A percentile compares a stretch with the other conserved stretches of the same genome.
These are phyloP conservation scores for Hedya salicella DNA, from an alignment of 2,888 invertebrate species.

Conservation along the genomic window DNA sequence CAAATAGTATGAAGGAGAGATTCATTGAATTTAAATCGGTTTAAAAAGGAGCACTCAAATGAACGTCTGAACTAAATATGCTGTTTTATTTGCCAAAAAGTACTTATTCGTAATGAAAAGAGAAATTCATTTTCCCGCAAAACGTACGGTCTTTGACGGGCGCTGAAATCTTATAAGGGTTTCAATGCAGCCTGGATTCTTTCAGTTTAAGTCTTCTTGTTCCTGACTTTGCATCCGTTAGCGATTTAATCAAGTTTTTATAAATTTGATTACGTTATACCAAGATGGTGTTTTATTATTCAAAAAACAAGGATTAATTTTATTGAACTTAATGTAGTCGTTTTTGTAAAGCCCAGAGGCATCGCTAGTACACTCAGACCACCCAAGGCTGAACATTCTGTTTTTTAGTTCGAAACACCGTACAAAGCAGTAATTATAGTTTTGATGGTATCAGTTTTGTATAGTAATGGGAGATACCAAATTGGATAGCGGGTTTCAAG, in stretches of 20 bases:
- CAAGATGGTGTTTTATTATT: background rate
- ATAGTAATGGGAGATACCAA: slow-evolving; percentile 7
- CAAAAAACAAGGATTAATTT: slow-evolving; percentile 4
- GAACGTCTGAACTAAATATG: slow-evolving; percentile 18
- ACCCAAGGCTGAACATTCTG: background rate
- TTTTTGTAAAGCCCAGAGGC: background rate
- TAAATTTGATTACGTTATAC: slow-evolving; percentile 34
- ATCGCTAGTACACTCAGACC: background rate
- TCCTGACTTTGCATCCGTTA: slow-evolving; percentile 21
- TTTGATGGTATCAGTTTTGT: background rate
- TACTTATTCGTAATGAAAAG: slow-evolving; percentile 24
- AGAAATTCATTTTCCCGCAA: slow-evolving; percentile 25
- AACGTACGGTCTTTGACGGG: slow-evolving; percentile 37
- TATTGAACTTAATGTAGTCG: background rate
- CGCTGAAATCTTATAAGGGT: slow-evolving; percentile 39
- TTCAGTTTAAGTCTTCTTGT: slow-evolving; percentile 34
- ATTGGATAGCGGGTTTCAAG: background rate
- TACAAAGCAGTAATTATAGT: slow-evolving; percentile 1
- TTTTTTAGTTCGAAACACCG: background rate
- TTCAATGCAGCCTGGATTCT: slow-evolving; percentile 36
- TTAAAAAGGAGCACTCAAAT: slow-evolving; percentile 5
- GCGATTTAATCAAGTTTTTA: slow-evolving; percentile 25
- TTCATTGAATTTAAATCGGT: background rate
- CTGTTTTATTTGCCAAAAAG: slow-evolving; percentile 24
- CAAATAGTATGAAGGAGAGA: background rate